These are phyloP conservation scores for Paramisgurnus dabryanus DNA, from an alignment of 2,113 vertebrate genomes.

Conservation along the genomic window DNA sequence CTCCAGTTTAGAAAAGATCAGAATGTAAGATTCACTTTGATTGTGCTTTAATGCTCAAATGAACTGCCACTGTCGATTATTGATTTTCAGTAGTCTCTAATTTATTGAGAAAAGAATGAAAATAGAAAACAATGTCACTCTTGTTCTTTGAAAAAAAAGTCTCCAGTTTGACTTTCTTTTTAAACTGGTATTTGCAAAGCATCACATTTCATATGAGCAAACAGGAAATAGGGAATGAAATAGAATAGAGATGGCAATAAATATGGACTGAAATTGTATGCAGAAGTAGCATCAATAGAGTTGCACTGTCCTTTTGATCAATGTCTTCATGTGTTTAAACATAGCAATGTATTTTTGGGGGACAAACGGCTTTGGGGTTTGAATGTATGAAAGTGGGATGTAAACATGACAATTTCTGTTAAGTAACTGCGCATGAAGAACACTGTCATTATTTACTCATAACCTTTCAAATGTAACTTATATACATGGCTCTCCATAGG, in stretches of 20 bases:
- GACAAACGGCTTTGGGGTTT: slow-evolving; percentile 63
- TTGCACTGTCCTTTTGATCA: slow-evolving; percentile 58
- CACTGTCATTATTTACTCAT: slow-evolving; percentile 48
- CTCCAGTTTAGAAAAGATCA: slow-evolving; percentile 55
- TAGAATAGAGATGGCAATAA: slow-evolving; percentile 59
- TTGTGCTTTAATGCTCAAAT: slow-evolving; percentile 50
- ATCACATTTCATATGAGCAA: slow-evolving; percentile 25
- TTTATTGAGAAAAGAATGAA: slow-evolving; percentile 23
- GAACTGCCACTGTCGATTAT: slow-evolving; percentile 51
- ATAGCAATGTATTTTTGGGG: slow-evolving; percentile 77
- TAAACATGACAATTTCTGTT: slow-evolving; percentile 57
- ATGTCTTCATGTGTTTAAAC: slow-evolving; percentile 56
- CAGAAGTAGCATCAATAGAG: slow-evolving; percentile 58
- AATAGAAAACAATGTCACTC: slow-evolving; percentile 25
- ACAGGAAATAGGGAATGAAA: slow-evolving; percentile 33
- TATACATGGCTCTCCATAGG: too few species aligned
- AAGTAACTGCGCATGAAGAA: slow-evolving; percentile 48
- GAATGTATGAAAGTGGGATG: slow-evolving; percentile 59
- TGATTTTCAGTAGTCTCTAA: slow-evolving; percentile 42
- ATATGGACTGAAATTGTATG: slow-evolving; percentile 54
- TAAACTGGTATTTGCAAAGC: slow-evolving; percentile 12
- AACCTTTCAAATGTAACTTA: background rate
- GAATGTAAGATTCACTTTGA: slow-evolving; percentile 69
- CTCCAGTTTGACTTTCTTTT: slow-evolving; percentile 4
- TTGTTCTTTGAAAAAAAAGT: slow-evolving; percentile 36